Conservation (phyloP, 2,888 invertebrate genomes). For the Galeopsomyia nigrocyanea region DNA sequence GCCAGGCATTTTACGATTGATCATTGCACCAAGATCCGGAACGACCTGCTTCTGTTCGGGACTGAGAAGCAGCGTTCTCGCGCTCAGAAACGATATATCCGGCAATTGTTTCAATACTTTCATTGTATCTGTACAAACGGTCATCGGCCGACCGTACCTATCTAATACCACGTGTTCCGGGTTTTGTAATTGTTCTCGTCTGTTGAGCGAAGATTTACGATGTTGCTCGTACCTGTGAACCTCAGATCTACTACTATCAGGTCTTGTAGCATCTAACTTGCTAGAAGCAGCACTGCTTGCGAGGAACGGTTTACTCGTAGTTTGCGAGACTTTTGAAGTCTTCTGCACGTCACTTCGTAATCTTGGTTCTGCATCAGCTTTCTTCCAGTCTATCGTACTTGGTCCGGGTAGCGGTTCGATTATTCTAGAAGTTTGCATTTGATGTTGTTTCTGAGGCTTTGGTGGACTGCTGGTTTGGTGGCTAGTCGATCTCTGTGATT, state of each 20-base stretch:
- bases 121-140: conserved; percentile 61
- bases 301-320: conserved; percentile 48
- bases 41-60: conserved; percentile 65
- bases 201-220: conserved; percentile 49
- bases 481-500: conserved; percentile 43
- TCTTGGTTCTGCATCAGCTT: conserved; percentile 52
- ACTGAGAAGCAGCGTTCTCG: conserved; percentile 64
- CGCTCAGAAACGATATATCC: conserved; percentile 65
- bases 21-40: conserved; percentile 65
- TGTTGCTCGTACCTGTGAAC: conserved; percentile 45
- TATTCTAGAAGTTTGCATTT: conserved; percentile 56
- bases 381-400: conserved; percentile 60
- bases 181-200: conserved; percentile 47
- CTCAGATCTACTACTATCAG: conserved; percentile 48
- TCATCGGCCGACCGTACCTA: conserved; percentile 62
- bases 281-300: conserved; percentile 33
- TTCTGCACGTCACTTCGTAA: conserved; percentile 47
- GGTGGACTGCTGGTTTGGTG: conserved; percentile 35
- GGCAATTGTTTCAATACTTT: conserved; percentile 65
- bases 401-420: conserved; percentile 65
- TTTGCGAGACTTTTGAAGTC: conserved; percentile 36
- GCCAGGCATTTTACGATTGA: conserved; percentile 67
- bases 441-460: conserved; percentile 39
- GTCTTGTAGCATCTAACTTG: conserved; percentile 44
- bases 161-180: conserved; percentile 61